Evolutionary conservation across 1,140 invertebrate species (phyloP), one percentile per base, ranked within the genome.

Genomic region (Apis cerana): DNA sequence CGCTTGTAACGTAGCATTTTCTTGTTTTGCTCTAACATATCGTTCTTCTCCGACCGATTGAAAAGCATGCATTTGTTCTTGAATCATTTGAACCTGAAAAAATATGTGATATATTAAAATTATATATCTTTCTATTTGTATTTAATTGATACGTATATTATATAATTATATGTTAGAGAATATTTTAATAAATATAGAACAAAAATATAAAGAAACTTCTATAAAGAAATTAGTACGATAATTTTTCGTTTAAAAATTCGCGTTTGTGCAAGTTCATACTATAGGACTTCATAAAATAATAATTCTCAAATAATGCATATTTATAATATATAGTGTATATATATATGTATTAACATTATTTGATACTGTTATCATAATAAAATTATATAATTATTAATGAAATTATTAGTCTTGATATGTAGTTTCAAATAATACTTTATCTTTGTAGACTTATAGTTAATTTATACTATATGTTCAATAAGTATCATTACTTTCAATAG

Each of bases 1-100:
- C 5, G 97, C 97, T 90, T 98, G 97, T 21, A 99, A 94, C 62
- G 97, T 97, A 1, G 97, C 97, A 95, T 98, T 98, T 93, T 99
- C 98, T 74, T 98, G 97, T 90, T 98, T 98, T 62, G 96, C 97
- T 83, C 97, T 95, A 9, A 96, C 96, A 89, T 98, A 98, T 72
- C 97, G 95, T 92, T 98, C 97, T 92, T 98, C 97, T 13, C 96
- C 96, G 84, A 96, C 97, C 87, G 95, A 96, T 91, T 97, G 98
- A 82, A 99, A 94, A 64, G 96, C 96, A 83, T 97, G 97, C 93
- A 98, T 97, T 95, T 98, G 98, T 92, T 98, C 97, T 93, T 99
- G 97, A 64, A 99, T 95, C 90, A 98, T 95, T 94, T 98, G 97
- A 90, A 98, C 96, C 98, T 98, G 93, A 10, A 82, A 82, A 62